Evolutionary conservation across 2,888 invertebrate species (phyloP).

Genomic region (Parnassius smintheus): DNA sequence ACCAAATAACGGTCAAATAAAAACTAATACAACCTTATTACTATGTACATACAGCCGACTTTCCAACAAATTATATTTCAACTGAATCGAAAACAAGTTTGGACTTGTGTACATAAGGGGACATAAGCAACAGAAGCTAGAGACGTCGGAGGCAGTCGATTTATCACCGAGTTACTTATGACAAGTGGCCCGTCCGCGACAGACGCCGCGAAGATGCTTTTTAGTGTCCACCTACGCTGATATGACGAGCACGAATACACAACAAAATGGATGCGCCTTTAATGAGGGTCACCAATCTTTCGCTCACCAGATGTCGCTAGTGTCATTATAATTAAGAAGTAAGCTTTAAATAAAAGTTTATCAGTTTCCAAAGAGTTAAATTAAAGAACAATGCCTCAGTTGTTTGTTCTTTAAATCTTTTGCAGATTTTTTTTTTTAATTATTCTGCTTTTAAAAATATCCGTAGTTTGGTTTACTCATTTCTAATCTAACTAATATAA

Average conservation of each 20-base stretch:
- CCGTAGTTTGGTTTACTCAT: too few relatives aligned
- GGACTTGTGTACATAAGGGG: slow-evolving; percentile 59
- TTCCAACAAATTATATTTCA: slow-evolving; percentile 12
- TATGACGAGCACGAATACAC: neutral
- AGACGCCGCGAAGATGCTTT: slow-evolving; percentile 66
- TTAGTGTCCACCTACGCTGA: slow-evolving; percentile 55
- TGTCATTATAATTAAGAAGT: too few relatives aligned
- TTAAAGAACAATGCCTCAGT: too few relatives aligned
- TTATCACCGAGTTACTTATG: slow-evolving; percentile 74
- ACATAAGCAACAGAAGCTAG: slow-evolving; percentile 69
- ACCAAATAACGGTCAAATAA: slow-evolving; percentile 1
- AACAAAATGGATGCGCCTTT: slow-evolving; percentile 17
- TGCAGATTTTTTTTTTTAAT: too few relatives aligned
- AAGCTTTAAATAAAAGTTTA: too few relatives aligned
- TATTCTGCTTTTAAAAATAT: too few relatives aligned
- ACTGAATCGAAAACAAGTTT: slow-evolving; percentile 23
- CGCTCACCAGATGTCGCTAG: too few relatives aligned
- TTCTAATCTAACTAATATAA: too few relatives aligned
- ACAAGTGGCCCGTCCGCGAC: slow-evolving; percentile 72
- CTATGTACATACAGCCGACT: slow-evolving; percentile 15
- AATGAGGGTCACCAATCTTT: too few relatives aligned
- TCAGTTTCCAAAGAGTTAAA: too few relatives aligned
- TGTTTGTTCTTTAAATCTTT: too few relatives aligned
- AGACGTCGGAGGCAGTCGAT: slow-evolving; percentile 68
- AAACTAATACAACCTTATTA: slow-evolving; percentile 24